phyloP scores from a whole-genome alignment of 2,113 vertebrate species.

The Dasyornis broadbenti region DNA sequence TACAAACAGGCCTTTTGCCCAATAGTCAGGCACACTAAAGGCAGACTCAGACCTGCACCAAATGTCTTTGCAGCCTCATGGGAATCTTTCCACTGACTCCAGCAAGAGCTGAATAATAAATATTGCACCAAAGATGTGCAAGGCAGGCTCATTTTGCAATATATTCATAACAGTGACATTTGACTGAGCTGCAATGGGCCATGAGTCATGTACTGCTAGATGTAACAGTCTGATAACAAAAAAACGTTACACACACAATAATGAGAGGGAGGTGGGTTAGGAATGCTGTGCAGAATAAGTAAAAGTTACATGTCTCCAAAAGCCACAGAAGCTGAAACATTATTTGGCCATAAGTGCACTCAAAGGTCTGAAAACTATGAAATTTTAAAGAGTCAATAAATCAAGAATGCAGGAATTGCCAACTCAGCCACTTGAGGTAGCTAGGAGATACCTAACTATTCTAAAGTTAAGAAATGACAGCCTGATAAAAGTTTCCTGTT shows the following conservation, averaged over 20 bases:
- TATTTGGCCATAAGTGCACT: background rate
- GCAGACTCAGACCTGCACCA: background rate
- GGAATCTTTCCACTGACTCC: background rate
- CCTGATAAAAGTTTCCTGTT: background rate
- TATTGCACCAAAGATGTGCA: background rate
- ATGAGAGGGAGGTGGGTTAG: background rate
- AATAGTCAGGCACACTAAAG: background rate
- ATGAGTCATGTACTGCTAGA: background rate
- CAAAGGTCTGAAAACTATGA: background rate
- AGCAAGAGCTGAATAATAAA: background rate
- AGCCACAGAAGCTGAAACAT: background rate
- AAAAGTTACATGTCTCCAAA: background rate
- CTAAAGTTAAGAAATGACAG: background rate
- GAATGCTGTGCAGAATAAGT: background rate
- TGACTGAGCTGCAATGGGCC: background rate
- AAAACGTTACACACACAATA: background rate
- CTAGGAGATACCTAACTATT: background rate
- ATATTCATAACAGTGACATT: conserved; percentile 11
- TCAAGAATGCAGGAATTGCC: background rate
- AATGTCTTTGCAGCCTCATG: background rate
- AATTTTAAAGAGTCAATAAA: background rate
- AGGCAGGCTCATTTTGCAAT: background rate
- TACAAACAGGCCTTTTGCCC: background rate
- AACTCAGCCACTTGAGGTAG: background rate
- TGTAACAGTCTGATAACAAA: background rate